phyloP scores from a whole-genome alignment of 2,113 vertebrate genomes.

The Synodontis membranacea region DNA sequence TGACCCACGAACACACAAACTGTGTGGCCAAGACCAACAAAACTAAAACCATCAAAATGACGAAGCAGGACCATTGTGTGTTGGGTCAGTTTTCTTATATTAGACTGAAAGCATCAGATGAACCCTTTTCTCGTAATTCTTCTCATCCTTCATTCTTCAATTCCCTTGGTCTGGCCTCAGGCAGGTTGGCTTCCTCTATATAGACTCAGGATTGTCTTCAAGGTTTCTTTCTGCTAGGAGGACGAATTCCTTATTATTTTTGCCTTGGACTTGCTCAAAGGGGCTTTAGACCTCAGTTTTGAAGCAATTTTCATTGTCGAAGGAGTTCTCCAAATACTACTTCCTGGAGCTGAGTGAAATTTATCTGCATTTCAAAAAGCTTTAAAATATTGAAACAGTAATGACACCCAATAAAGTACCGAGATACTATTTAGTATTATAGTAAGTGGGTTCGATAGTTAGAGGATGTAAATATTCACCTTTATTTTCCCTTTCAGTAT shows the following conservation, averaged over 20 bases:
- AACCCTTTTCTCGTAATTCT: not conserved
- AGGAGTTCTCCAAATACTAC: not conserved
- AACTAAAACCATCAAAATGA: not conserved
- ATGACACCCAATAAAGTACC: not conserved
- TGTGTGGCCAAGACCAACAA: not conserved
- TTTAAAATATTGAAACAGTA: not conserved
- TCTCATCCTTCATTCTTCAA: not conserved
- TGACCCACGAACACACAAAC: not conserved
- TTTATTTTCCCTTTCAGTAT: not conserved
- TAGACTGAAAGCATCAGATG: not conserved
- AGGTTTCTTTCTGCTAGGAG: not conserved
- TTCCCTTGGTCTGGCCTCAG: not conserved
- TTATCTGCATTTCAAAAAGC: not conserved
- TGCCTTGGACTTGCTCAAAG: constrained; percentile 9
- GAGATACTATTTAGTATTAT: not conserved
- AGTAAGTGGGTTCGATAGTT: not conserved
- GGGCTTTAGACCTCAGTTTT: not conserved
- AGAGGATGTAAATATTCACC: not conserved
- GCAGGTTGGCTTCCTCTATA: not conserved
- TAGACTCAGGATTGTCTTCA: not conserved
- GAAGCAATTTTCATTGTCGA: not conserved
- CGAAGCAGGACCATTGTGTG: not conserved
- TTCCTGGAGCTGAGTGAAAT: not conserved
- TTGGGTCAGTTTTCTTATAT: not conserved
- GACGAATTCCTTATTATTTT: not conserved